Evolutionary conservation across 1,140 invertebrate genomes (phyloP), one percentile per base, ranked within the genome.

Genomic region (Mesaphorura yosii): DNA sequence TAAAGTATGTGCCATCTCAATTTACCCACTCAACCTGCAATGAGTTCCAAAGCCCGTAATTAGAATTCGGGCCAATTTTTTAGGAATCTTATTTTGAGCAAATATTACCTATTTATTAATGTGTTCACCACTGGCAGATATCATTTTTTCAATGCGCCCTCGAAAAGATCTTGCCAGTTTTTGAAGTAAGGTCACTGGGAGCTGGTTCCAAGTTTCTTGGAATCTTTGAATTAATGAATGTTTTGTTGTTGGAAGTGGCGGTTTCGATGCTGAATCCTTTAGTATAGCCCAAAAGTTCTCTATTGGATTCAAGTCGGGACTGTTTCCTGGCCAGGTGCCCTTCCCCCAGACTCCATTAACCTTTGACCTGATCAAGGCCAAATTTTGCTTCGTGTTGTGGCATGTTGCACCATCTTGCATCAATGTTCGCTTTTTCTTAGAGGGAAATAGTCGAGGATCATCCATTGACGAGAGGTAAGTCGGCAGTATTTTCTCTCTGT

Each of bases 321-420:
- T 20, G 44, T 46, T 46, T 10, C 44, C 44, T 7, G 44, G 44
- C 26, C 44, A 46, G 4, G 10, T 6, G 10, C 40, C 40, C 44
- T 20, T 46, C 20, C 10, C 44, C 7, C 7, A 46, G 20, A 20
- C 6, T 5, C 5, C 4, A 26, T 6, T 7, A 10, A 25, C 7
- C 17, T 17, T 10, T 10, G 7, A 7, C 22, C 28, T 28, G 12
- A 12, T 7, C 6, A 46, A 7, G 6, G 23, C 12, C 44, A 20
- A 7, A 12, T 23, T 46, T 46, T 23, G n/a, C 23, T 46, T 40
- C 10, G 29, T 20, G 19, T 4, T 40, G 28, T 49, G 48, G 17
- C 10, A 10, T 10, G 48, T 10, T 20, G 48, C 48, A 14, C 27
- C 48, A 41, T 49, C 29, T n/a, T 49, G 37, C 48, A 49, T 49